Evolutionary conservation across 2,797 vertebrate species (phyloP).

Genomic region (Novumbra hubbsi): DNA sequence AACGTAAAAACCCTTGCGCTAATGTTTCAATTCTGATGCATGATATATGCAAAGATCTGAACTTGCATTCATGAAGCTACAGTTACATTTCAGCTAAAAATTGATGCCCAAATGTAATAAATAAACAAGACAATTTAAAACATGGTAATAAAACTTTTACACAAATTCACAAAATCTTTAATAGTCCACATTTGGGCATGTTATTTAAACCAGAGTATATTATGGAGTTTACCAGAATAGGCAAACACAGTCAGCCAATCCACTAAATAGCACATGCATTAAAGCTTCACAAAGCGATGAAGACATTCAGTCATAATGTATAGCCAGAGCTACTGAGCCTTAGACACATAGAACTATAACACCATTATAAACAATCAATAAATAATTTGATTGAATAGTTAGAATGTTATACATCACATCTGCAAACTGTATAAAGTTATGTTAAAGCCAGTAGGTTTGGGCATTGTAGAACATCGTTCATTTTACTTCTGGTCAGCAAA

Average conservation of each 20-base stretch:
- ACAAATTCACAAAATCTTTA: not conserved
- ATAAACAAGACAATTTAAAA: slow-evolving; percentile 1
- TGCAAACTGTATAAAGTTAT: too few relatives aligned
- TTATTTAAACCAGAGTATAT: not conserved
- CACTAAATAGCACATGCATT: not conserved
- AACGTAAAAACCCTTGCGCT: not conserved
- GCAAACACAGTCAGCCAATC: not conserved
- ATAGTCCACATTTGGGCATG: not conserved
- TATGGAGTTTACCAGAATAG: not conserved
- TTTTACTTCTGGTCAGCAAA: too few relatives aligned
- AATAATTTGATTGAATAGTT: too few relatives aligned
- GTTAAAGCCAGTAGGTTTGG: too few relatives aligned
- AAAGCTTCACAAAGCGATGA: not conserved
- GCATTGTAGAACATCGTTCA: too few relatives aligned
- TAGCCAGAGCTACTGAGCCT: too few relatives aligned
- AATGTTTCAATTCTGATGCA: not conserved
- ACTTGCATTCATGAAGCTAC: not conserved
- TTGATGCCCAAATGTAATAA: not conserved
- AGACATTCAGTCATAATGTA: not conserved
- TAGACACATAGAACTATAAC: too few relatives aligned
- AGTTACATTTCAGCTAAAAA: not conserved
- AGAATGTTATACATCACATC: not conserved
- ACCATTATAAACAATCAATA: too few relatives aligned
- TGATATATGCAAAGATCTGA: not conserved
- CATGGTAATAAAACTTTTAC: not conserved